Evolutionary conservation across 2,888 invertebrate species (phyloP), one percentile per base, ranked within the genome.

Genomic region (Urechis unicinctus): DNA sequence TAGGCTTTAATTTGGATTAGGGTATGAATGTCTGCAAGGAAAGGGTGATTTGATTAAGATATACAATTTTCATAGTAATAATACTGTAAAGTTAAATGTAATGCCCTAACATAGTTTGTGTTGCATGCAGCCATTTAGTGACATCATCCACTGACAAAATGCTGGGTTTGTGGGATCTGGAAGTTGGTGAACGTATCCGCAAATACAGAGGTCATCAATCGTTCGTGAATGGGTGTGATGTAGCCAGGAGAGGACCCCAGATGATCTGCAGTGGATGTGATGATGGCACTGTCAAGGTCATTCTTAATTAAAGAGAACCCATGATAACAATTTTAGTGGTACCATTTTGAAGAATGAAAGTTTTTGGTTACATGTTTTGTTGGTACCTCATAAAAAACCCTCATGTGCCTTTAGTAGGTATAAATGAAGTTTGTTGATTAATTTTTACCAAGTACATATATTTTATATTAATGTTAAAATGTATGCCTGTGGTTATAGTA

Each of bases 81-180:
- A n/a, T n/a, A n/a, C n/a, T n/a, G n/a, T n/a, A n/a, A n/a, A n/a
- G n/a, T n/a, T n/a, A n/a, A n/a, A n/a, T n/a, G n/a, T n/a, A n/a
- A n/a, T n/a, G n/a, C n/a, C n/a, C n/a, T n/a, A n/a, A n/a, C n/a
- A n/a, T n/a, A n/a, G n/a, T n/a, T n/a, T n/a, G n/a, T n/a, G n/a
- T n/a, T n/a, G n/a, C n/a, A n/a, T 46, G 24, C 68, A 82, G 81
- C 44, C 85, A 87, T 63, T 80, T 97, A 42, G 91, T 89, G 77
- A 88, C 94, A 0, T 89, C 93, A 53, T 89, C 93, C 36, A 95
- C 96, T 0, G 98, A 99, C 80, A 89, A 89, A 74, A 94, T 93
- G 0, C 82, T 97, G 5, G 92, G 92, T 0, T 83, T 97, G 44
- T 99, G 97, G 96, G 98, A 98, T 73, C 85, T 95, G 55, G 86